phyloP scores from a whole-genome alignment of 1,140 invertebrate genomes.

The Eubasilissa regina region DNA sequence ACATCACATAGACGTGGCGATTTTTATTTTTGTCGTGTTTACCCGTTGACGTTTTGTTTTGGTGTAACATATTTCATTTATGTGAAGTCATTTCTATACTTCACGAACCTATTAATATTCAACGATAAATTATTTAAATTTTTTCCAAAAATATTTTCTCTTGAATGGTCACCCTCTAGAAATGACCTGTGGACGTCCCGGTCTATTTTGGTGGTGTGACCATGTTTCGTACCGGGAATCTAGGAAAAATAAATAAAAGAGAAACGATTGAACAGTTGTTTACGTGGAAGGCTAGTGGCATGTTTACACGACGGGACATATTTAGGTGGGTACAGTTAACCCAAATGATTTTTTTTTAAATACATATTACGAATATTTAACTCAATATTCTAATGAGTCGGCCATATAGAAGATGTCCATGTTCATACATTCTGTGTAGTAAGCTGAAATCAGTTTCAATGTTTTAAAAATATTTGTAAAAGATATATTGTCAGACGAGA shows the following conservation, averaged over 20 bases:
- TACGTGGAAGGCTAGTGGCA: conserved; percentile 51
- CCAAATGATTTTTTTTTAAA: not conserved
- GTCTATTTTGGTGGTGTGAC: conserved; percentile 56
- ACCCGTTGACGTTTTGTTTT: no score
- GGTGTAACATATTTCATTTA: not conserved
- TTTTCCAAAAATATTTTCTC: not conserved
- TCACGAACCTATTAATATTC: no score
- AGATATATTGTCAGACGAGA: no score
- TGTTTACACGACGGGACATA: conserved; percentile 58
- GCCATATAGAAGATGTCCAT: no score
- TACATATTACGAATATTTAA: no score
- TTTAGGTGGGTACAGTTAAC: conserved; percentile 53
- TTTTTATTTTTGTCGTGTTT: conserved; percentile 25
- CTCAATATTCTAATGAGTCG: no score
- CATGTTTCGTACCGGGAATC: conserved; percentile 49
- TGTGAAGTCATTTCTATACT: not conserved
- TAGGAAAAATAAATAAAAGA: conserved; percentile 50
- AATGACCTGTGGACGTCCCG: conserved; percentile 17
- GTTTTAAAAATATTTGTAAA: no score
- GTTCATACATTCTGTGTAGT: no score
- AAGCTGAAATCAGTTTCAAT: no score
- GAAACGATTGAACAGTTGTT: conserved; percentile 51
- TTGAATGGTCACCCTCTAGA: not conserved
- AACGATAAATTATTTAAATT: not conserved
- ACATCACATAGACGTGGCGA: conserved; percentile 12